These are phyloP conservation scores for Vanacampus margaritifer DNA, from an alignment of 2,113 vertebrate species.

Conservation along the genomic window DNA sequence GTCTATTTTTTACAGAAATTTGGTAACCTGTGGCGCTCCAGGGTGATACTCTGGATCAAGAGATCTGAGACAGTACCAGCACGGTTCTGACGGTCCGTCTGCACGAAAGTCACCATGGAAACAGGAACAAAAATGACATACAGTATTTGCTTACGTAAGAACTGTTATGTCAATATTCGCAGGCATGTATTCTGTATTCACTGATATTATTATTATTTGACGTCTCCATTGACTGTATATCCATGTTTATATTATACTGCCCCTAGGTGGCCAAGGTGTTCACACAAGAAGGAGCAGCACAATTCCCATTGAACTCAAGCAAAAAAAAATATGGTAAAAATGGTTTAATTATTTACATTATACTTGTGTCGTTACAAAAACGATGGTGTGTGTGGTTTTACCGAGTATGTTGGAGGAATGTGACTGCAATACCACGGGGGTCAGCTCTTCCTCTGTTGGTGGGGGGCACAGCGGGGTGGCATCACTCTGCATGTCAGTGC, in stretches of 20 bases:
- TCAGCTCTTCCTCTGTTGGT: conserved; percentile 32
- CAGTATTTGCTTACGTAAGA: not conserved
- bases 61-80: conserved; percentile 75
- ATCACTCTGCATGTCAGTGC: conserved; percentile 28
- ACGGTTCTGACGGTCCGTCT: conserved; percentile 51
- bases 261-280: no score
- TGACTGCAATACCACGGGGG: conserved; percentile 26
- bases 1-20: not conserved
- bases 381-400: conserved; percentile 14
- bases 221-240: no score
- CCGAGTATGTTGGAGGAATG: conserved; percentile 37
- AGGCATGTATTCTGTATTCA: not conserved
- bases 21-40: conserved; percentile 41
- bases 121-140: not conserved
- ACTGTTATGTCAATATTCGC: not conserved
- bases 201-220: no score
- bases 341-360: no score
- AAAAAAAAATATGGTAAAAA: no score
- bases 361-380: no score
- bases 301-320: no score
- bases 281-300: no score
- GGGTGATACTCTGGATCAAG: conserved; percentile 50
- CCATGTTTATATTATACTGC: no score
- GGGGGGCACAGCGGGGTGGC: conserved; percentile 23
- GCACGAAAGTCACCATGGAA: conserved; percentile 17